Evolutionary conservation across 2,888 invertebrate genomes (phyloP).

Genomic region (Petrophora chlorosata): DNA sequence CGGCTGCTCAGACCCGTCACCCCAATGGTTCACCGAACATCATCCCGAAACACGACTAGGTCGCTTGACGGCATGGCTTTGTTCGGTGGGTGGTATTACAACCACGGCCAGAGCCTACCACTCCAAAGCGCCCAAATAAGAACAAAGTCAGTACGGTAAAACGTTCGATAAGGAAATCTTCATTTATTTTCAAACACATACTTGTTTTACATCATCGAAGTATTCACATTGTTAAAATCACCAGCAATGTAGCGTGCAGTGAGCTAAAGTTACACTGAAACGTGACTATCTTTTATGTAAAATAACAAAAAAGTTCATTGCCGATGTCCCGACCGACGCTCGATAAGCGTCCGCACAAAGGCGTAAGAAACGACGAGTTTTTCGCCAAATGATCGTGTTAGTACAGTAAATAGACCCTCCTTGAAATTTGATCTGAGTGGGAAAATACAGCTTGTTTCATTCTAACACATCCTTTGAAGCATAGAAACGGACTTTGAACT

Average conservation of each 20-base stretch:
- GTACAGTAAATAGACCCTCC: conserved; percentile 48
- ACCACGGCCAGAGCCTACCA: too few relatives aligned
- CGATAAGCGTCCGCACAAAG: conserved; percentile 44
- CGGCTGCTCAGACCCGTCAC: too few relatives aligned
- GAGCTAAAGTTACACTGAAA: conserved; percentile 1
- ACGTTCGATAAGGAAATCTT: too few relatives aligned
- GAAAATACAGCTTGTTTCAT: conserved; percentile 66
- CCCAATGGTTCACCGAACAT: too few relatives aligned
- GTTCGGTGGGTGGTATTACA: too few relatives aligned
- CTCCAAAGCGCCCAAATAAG: too few relatives aligned
- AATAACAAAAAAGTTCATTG: conserved; percentile 24
- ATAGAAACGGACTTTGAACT: conserved; percentile 59
- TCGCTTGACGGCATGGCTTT: too few relatives aligned
- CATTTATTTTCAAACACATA: too few relatives aligned
- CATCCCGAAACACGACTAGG: too few relatives aligned
- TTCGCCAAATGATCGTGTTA: conserved; percentile 53
- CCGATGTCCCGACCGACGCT: conserved; percentile 25
- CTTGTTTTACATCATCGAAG: too few relatives aligned
- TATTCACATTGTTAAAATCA: too few relatives aligned
- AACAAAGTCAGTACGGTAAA: too few relatives aligned
- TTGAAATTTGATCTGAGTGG: conserved; percentile 68
- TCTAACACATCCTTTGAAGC: conserved; percentile 69
- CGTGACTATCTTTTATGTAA: conserved; percentile 29
- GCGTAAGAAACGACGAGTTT: conserved; percentile 57
- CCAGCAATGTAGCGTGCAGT: conserved; percentile 1